Conservation (phyloP, 2,797 vertebrate genomes). For the Diglossa cyanea region DNA sequence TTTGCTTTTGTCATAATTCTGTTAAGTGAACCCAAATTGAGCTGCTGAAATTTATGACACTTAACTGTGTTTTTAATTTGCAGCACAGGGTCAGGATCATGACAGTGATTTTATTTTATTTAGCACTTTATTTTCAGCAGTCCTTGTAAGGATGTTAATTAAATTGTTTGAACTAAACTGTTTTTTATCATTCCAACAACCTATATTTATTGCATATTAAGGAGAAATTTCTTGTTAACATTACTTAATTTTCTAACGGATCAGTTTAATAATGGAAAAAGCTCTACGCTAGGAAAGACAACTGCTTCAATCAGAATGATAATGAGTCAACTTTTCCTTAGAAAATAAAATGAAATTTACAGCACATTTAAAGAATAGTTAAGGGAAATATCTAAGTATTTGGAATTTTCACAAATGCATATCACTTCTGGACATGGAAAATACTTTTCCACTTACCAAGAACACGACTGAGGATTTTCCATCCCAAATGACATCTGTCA, state of each 20-base stretch:
- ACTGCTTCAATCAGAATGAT: slow-evolving; percentile 29
- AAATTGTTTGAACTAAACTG: slow-evolving; percentile 74
- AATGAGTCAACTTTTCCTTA: not conserved
- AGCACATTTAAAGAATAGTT: not conserved
- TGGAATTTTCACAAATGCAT: not conserved
- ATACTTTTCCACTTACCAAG: not conserved
- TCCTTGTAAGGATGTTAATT: slow-evolving; percentile 71
- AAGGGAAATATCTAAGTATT: not conserved
- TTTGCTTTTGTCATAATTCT: slow-evolving; percentile 79
- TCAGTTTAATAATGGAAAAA: slow-evolving; percentile 56
- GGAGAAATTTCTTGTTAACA: slow-evolving; percentile 62
- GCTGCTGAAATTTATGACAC: slow-evolving; percentile 70
- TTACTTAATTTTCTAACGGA: slow-evolving; percentile 53
- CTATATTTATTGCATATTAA: slow-evolving; percentile 69
- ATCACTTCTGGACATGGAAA: not conserved
- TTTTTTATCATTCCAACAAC: slow-evolving; percentile 70
- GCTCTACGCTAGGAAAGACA: not conserved
- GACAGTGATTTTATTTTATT: slow-evolving; percentile 71
- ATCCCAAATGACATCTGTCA: not conserved
- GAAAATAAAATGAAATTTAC: not conserved
- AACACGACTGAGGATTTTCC: not conserved
- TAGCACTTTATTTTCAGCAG: slow-evolving; percentile 70
- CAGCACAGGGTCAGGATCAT: slow-evolving; percentile 68
- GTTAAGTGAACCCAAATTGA: slow-evolving; percentile 74
- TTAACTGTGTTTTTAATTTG: slow-evolving; percentile 74